Conservation (phyloP, 2,888 invertebrate species). For the Lymantria monacha region DNA sequence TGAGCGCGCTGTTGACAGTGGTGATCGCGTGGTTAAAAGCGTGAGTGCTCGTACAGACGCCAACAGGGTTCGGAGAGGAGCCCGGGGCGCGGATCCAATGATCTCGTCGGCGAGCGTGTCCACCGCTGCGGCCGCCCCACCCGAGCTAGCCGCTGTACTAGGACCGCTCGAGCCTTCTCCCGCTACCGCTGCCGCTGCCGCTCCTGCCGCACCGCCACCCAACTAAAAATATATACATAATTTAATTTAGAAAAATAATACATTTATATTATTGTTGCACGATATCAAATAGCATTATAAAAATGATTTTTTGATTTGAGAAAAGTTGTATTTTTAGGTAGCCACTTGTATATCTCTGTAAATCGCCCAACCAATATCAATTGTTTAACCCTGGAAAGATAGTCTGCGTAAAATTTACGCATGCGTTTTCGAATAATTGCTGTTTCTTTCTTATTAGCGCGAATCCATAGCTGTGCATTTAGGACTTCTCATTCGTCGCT, state of each 20-base stretch:
- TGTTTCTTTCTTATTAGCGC: no score
- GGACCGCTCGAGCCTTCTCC: constrained; percentile 13
- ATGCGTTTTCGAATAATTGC: no score
- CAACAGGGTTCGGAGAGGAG: constrained; percentile 42
- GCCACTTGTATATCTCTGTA: no score
- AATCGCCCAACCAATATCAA: no score
- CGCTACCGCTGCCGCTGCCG: constrained; percentile 16
- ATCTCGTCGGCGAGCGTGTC: constrained; percentile 58
- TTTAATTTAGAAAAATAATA: background rate
- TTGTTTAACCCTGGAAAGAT: no score
- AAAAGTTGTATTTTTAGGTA: no score
- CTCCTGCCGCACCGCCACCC: constrained; percentile 28
- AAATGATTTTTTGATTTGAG: no score
- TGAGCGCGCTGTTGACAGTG: constrained; percentile 34
- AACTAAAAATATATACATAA: constrained; percentile 19
- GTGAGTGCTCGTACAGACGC: constrained; percentile 56
- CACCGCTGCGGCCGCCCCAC: constrained; percentile 32
- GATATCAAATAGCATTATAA: no score
- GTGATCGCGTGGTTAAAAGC: constrained; percentile 40
- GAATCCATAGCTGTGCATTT: no score
- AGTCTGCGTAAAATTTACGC: no score
- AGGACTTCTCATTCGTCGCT: no score
- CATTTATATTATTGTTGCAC: no score
- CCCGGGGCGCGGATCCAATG: constrained; percentile 32
- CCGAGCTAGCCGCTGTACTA: constrained; percentile 15